Evolutionary conservation across 2,797 vertebrate genomes (phyloP).

Genomic region (Garrulus glandarius): DNA sequence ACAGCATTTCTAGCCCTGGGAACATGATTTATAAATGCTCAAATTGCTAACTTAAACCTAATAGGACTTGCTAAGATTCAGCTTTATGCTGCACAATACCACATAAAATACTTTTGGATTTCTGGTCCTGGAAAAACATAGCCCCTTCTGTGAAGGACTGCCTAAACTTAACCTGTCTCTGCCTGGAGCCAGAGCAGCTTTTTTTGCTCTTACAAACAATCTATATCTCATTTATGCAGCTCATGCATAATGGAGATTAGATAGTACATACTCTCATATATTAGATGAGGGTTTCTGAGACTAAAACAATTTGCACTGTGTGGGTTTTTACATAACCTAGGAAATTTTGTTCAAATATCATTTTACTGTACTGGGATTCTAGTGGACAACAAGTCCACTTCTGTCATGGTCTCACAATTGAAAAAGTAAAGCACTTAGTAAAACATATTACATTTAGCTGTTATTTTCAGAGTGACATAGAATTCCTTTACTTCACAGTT

Average conservation of each 20-base stretch:
- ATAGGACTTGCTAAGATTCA: neutral
- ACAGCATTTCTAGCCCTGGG: neutral
- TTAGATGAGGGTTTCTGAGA: neutral
- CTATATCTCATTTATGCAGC: neutral
- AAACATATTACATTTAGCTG: neutral
- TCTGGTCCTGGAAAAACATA: neutral
- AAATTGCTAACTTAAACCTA: neutral
- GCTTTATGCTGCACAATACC: neutral
- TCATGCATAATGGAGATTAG: neutral
- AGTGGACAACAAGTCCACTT: neutral
- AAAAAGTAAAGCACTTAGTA: neutral
- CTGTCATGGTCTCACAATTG: neutral
- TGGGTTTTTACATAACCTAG: neutral
- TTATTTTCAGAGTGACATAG: neutral
- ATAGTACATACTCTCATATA: neutral
- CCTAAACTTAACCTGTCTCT: neutral
- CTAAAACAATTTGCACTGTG: neutral
- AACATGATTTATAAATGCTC: neutral
- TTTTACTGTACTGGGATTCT: neutral
- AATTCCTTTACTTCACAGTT: neutral
- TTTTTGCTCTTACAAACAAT: neutral
- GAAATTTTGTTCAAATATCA: neutral
- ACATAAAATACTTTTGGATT: neutral
- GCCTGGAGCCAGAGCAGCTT: neutral
- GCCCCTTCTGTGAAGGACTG: neutral